Base-by-base conservation (phyloP, 2,797 vertebrate species). In the Amniataba percoides region DNA sequence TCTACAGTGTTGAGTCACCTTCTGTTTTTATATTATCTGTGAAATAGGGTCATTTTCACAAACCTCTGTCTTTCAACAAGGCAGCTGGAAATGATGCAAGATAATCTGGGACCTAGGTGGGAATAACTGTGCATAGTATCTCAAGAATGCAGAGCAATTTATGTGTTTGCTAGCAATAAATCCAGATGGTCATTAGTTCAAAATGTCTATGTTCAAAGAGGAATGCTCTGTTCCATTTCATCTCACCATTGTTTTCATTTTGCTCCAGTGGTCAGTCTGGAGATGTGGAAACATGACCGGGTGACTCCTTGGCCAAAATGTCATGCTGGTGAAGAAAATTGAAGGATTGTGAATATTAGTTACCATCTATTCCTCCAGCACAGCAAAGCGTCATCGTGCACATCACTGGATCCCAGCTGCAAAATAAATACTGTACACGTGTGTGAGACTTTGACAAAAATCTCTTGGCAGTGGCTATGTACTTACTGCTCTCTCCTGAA, bases 171-270 rank as follows among this genome's bases (percentile, higher is more conserved):
- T 11, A 5, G 19, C 7, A 13, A 60, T 18, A 4, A 31, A 10
- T 34, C 4, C 43, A 25, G 18, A 48, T 0, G 11, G 27, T 3
- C 0, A 16, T 45, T 13, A 8, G 9, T 58, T 23, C 57, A 1
- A 21, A 4, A 13, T 31, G 0, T 31, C 10, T 48, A 12, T 70
- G 19, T 61, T 53, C n/a, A 7, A 3, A 19, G 36, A 16, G 23
- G 12, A 21, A 4, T 3, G 7, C 18, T 55, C 49, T 42, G 10
- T 11, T 53, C 66, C 0, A 34, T 18, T 4, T 72, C 9, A 4
- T 72, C 72, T 77, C 74, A 93, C 90, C 88, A 31, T 88, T 65
- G 85, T 89, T 87, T 94, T 95, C 91, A 94, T 93, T 84, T 91
- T 93, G 74, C 82, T 86, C 93, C 93, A 94, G 81, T 94, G 92